A percentile compares a stretch with the other conserved stretches of the same genome.
Conservation (phyloP, 2,888 invertebrate genomes). For the Trissonchulus sp. region DNA sequence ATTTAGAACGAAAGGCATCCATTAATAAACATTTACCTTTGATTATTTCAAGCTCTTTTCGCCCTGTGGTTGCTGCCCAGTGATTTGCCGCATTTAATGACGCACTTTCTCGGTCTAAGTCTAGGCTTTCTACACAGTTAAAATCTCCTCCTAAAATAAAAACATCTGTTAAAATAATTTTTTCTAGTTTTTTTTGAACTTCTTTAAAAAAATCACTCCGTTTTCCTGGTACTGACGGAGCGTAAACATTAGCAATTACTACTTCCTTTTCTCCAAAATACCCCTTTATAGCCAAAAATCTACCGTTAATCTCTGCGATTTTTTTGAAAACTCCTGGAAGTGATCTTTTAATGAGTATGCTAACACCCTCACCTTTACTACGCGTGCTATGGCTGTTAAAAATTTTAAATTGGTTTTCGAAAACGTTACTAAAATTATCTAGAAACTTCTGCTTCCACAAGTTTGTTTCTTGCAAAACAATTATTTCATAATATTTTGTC, state of each 20-base stretch:
- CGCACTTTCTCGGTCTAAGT: not conserved
- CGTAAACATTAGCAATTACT: not conserved
- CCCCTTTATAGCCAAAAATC: not conserved
- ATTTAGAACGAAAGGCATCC: too few species aligned
- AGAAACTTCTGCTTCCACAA: not conserved
- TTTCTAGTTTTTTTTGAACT: not conserved
- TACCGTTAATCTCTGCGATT: constrained; percentile 12
- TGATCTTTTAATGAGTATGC: not conserved
- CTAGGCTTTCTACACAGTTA: not conserved
- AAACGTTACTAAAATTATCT: not conserved
- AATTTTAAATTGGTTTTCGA: not conserved
- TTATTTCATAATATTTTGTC: not conserved
- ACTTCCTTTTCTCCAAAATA: not conserved
- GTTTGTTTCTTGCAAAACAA: not conserved
- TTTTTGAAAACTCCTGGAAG: not conserved
- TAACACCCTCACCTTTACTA: not conserved
- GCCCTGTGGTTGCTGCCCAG: not conserved
- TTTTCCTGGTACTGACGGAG: not conserved
- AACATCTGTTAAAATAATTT: not conserved
- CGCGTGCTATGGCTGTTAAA: not conserved
- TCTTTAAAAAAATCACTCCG: not conserved
- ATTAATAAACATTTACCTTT: not conserved
- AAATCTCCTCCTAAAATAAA: not conserved
- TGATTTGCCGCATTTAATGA: not conserved
- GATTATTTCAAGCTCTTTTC: not conserved